phyloP scores from a whole-genome alignment of 2,797 vertebrate species.

The Falco berigora region DNA sequence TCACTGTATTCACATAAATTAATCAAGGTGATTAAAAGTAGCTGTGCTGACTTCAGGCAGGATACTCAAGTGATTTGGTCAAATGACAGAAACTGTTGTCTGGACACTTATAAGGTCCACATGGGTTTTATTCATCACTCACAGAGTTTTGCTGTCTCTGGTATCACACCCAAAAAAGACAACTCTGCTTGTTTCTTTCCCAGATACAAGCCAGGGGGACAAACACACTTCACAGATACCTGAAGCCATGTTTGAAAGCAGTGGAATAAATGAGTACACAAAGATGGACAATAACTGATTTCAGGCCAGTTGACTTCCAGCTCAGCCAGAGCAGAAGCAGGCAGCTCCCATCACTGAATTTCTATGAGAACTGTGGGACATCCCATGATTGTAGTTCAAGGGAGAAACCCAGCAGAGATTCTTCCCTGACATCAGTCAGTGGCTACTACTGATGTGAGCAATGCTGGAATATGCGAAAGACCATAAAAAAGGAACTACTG shows the following conservation, averaged over 20 bases:
- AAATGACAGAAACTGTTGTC: neutral
- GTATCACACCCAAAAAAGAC: neutral
- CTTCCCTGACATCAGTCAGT: neutral
- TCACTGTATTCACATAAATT: neutral
- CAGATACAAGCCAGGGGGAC: neutral
- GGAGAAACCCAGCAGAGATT: neutral
- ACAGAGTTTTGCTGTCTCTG: neutral
- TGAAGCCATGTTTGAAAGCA: neutral
- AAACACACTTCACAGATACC: neutral
- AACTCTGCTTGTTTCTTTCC: neutral
- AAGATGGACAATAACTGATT: neutral
- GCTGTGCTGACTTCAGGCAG: neutral
- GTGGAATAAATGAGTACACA: neutral
- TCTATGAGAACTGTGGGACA: neutral
- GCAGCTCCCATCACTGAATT: neutral
- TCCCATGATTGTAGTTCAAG: neutral
- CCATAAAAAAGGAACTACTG: neutral
- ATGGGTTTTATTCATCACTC: neutral
- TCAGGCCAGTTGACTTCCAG: neutral
- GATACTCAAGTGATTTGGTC: neutral
- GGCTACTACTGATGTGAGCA: rapidly evolving
- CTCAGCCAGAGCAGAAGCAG: neutral
- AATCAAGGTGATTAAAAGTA: neutral
- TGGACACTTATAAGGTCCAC: rapidly evolving
- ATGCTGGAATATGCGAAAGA: neutral